phyloP scores from a whole-genome alignment of 2,888 invertebrate genomes.

The Meandrusa payeni region DNA sequence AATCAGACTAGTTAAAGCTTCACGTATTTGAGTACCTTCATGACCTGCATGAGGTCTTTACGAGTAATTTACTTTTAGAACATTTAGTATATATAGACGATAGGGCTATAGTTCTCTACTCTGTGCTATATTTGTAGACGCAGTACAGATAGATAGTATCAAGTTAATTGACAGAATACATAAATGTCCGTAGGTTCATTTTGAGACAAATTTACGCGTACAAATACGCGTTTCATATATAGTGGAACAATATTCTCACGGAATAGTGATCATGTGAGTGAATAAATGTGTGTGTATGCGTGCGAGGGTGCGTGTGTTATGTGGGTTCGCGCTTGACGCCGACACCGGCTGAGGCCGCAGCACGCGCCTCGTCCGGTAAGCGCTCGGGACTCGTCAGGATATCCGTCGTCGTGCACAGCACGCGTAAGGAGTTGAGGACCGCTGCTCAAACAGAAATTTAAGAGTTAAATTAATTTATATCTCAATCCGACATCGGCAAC shows the following conservation, averaged over 20 bases:
- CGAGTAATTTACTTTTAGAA: neutral
- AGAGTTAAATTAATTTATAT: too few species aligned
- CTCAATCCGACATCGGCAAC: too few species aligned
- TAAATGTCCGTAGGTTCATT: too few species aligned
- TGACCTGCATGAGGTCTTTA: slow-evolving; percentile 1
- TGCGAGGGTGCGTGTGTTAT: slow-evolving; percentile 36
- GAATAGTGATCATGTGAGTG: neutral
- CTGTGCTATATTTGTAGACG: slow-evolving; percentile 12
- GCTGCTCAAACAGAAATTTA: too few species aligned
- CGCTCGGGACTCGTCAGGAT: slow-evolving; percentile 94
- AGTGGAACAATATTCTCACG: neutral
- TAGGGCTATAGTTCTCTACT: slow-evolving; percentile 14
- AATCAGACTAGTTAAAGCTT: neutral
- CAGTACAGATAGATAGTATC: too few species aligned
- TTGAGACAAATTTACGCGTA: too few species aligned
- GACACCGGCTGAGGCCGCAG: slow-evolving; percentile 81
- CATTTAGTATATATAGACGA: neutral
- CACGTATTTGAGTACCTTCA: neutral
- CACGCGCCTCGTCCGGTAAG: slow-evolving; percentile 93
- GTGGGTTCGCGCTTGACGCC: slow-evolving; percentile 68
- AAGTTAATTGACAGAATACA: too few species aligned
- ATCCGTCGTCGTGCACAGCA: slow-evolving; percentile 95
- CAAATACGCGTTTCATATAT: too few species aligned
- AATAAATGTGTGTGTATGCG: slow-evolving; percentile 17
- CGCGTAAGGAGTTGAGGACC: slow-evolving; percentile 93